Base-by-base conservation (phyloP, 1,140 invertebrate species). In the Portunus trituberculatus region DNA sequence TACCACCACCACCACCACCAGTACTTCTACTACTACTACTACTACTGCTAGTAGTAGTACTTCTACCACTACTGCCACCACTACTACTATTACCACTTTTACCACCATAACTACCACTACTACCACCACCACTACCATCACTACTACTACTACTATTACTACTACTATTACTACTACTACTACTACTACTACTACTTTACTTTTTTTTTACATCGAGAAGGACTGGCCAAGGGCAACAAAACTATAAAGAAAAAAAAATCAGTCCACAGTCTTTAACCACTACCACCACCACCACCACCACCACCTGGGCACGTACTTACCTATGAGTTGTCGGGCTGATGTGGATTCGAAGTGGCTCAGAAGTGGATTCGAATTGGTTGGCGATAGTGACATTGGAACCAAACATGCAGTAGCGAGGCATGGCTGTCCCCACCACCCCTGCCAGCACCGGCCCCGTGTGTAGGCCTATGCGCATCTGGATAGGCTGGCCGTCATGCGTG, bases 401-500 rank as follows among this genome's bases (percentile, higher is more conserved):
- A 96, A 99, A 99, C 29, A 99, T 98, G 96, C 98, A 99, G 96
- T 99, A 99, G 96, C 99, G 97, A 14, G 98, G 98, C 98, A 99
- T 99, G 96, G 98, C 98, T 94, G 98, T 98, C 4, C 97, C 98
- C n/a, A 99, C 99, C 0, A 99, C 98, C 0, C 98, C 98, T 28
- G 98, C 98, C 32, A 99, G 97, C 0, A 99, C 98, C 28, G 98
- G 98, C 0, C 98, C 98, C 4, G 98, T 99, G 96, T 99, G 99
- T 4, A 99, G 97, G 7, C 99, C 99, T 96, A 99, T 99, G 46
- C 99, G 97, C 99, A 99, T 99, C 98, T 99, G 98, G 96, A 99
- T 99, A 87, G 98, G 98, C 97, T 99, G 98, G 20, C 99, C 99
- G 96, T 99, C 98, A 96, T 99, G 99, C 14, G 99, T 99, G 91